These are phyloP conservation scores for Mythimna albipuncta DNA, from an alignment of 2,888 invertebrate species.

Conservation along the genomic window DNA sequence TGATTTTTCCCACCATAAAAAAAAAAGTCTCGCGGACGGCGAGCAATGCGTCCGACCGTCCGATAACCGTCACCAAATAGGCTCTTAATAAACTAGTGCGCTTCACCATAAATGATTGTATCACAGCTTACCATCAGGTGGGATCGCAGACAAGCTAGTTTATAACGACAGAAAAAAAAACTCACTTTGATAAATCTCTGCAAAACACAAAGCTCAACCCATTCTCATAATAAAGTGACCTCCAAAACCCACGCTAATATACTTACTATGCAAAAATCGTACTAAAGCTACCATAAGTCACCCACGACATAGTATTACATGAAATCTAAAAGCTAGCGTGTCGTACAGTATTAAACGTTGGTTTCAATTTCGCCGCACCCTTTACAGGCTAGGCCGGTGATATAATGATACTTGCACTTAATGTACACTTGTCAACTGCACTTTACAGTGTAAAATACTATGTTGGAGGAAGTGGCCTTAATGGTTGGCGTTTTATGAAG, in stretches of 20 bases:
- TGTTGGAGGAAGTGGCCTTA: slow-evolving; percentile 46
- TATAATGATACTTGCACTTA: slow-evolving; percentile 60
- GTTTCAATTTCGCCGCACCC: slow-evolving; percentile 50
- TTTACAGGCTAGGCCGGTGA: slow-evolving; percentile 37
- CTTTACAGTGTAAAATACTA: slow-evolving; percentile 52
- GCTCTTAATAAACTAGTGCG: too few species aligned
- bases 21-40: too few species aligned
- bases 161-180: not conserved
- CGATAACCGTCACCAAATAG: too few species aligned
- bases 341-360: slow-evolving; percentile 7
- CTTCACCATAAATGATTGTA: too few species aligned
- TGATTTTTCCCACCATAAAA: too few species aligned
- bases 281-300: slow-evolving; percentile 9
- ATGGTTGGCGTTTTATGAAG: slow-evolving; percentile 22
- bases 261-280: slow-evolving; percentile 23
- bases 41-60: too few species aligned
- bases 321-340: slow-evolving; percentile 48
- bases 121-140: too few species aligned
- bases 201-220: not conserved
- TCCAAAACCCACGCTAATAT: slow-evolving; percentile 11
- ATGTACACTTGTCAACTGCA: slow-evolving; percentile 59
- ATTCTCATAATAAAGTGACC: not conserved
- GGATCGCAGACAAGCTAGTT: too few species aligned
- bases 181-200: not conserved
- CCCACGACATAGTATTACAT: slow-evolving; percentile 15